A percentile compares a stretch with the other conserved stretches of the same genome.
Conservation (phyloP, 2,113 vertebrate species). For the Lutjanus erythropterus region DNA sequence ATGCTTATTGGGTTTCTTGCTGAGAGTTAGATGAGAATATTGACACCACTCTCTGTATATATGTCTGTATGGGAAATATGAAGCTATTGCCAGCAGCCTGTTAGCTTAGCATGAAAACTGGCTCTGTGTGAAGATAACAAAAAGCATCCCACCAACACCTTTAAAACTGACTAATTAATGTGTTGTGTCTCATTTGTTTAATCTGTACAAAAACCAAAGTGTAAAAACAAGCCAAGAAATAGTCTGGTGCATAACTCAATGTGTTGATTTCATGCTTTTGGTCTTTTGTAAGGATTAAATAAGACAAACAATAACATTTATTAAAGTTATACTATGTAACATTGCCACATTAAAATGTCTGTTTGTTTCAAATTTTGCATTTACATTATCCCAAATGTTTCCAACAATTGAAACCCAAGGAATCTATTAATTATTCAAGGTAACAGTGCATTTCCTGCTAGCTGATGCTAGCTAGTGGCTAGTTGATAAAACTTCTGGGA, state of each 20-base stretch:
- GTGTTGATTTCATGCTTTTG: neutral
- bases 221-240: neutral
- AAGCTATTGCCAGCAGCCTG: neutral
- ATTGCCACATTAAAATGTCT: too few species aligned
- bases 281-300: neutral
- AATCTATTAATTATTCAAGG: too few species aligned
- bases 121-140: neutral
- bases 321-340: too few species aligned
- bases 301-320: neutral
- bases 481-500: too few species aligned
- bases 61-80: neutral
- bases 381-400: too few species aligned
- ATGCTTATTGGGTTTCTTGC: neutral
- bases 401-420: too few species aligned
- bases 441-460: too few species aligned
- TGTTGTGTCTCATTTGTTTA: neutral
- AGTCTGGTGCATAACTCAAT: neutral
- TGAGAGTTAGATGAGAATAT: neutral
- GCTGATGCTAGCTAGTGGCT: too few species aligned
- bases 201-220: neutral
- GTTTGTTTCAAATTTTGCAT: too few species aligned
- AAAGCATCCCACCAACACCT: neutral
- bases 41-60: neutral
- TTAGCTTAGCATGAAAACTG: neutral
- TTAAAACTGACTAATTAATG: neutral